Base-by-base conservation (phyloP, 2,797 vertebrate genomes). In the Epinephelus malabaricus region DNA sequence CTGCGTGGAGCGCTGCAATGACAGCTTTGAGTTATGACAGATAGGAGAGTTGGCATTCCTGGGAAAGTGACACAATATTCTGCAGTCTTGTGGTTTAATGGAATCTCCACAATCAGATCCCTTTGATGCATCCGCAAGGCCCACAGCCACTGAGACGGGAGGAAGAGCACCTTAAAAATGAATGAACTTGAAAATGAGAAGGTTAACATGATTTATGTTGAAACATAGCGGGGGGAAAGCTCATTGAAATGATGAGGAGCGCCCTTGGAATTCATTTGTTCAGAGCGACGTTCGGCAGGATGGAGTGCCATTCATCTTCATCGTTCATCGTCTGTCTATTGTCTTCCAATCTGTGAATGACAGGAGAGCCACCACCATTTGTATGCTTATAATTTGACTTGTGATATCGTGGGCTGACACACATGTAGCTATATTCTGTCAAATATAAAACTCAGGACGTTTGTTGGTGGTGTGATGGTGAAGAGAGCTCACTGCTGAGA, bases 101-200 rank as follows among this genome's bases (percentile, higher is more conserved):
- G 91, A 91, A 91, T 88, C 85, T 65, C 71, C 49, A 81, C 88
- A 88, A 90, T 92, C 78, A 71, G 88, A 90, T 93, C 87, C 71
- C 79, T 80, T 76, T 86, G 86, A 89, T 87, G 86, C 81, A 23
- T 78, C 81, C 78, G 60, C 61, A 21, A 73, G 79, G 73, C 83
- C 81, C 38, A 23, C 65, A 78, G 87, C 78, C 60, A 46, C 61
- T 1, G 70, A 88, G 77, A 88, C 80, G 71, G 78, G 65, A 75
- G 73, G 83, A 77, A 85, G 82, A 87, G 79, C 88, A 78, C 87
- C 91, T 94, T 93, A 95, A 95, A 94, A 93, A 94, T 95, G 92
- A 89, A 94, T 95, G 93, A 94, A 94, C 90, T 93, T 94, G 89
- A 92, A 94, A 93, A 94, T 90, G 89, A 92, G 92, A 94, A 94